Evolutionary conservation across 2,888 invertebrate genomes (phyloP).

Genomic region (Cheilosia grossa): DNA sequence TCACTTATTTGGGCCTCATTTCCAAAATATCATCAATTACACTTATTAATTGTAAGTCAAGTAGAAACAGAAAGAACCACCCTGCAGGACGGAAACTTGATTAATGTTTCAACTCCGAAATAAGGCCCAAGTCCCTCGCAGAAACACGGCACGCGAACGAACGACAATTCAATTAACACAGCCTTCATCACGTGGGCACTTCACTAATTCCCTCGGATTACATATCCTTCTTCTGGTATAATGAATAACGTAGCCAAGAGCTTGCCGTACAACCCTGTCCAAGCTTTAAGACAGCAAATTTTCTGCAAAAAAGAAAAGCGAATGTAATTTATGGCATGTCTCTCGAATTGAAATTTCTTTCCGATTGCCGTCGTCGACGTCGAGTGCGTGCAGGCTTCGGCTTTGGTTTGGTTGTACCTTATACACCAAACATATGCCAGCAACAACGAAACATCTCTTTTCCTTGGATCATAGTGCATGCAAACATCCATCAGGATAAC

Average conservation of each 20-base stretch:
- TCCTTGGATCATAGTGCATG: conserved; percentile 36
- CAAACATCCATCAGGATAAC: conserved; percentile 70
- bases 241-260: conserved; percentile 20
- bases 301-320: conserved; percentile 48
- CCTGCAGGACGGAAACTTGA: conserved; percentile 26
- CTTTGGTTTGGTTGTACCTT: not conserved
- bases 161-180: conserved; percentile 74
- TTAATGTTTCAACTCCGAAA: conserved; percentile 44
- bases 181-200: conserved; percentile 71
- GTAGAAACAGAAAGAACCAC: conserved; percentile 22
- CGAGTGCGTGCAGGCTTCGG: conserved; percentile 40
- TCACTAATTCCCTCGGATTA: conserved; percentile 69
- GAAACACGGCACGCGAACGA: conserved; percentile 65
- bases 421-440: conserved; percentile 31
- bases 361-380: conserved; percentile 38
- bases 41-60: conserved; percentile 51
- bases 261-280: not conserved
- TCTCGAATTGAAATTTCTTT: conserved; percentile 69
- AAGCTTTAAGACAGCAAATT: conserved; percentile 41
- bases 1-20: conserved; percentile 4
- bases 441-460: conserved; percentile 21
- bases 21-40: conserved; percentile 52
- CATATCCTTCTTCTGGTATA: conserved; percentile 30
- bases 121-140: conserved; percentile 16
- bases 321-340: conserved; percentile 72